phyloP scores from a whole-genome alignment of 2,888 invertebrate genomes.

The Hirtodrosophila alboralis region DNA sequence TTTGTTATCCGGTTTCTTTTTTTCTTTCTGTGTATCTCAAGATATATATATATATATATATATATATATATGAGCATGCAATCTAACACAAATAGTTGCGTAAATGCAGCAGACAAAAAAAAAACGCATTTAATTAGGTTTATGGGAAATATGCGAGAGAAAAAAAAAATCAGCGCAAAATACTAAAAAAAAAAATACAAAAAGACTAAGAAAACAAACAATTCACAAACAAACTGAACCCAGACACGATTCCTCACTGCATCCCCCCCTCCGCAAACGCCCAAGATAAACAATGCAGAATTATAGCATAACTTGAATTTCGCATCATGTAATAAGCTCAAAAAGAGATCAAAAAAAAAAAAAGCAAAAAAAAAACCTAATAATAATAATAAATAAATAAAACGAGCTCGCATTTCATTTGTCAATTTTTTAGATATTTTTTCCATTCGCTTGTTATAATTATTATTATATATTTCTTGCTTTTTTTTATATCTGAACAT shows the following conservation, averaged over 20 bases:
- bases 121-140: conserved; percentile 73
- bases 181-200: conserved; percentile 20
- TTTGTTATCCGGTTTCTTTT: too few relatives aligned
- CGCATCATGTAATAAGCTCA: conserved; percentile 71
- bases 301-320: conserved; percentile 77
- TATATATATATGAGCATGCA: conserved; percentile 43
- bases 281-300: conserved; percentile 65
- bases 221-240: conserved; percentile 12
- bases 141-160: conserved; percentile 75
- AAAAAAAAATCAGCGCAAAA: conserved; percentile 44
- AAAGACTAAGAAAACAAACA: conserved; percentile 9
- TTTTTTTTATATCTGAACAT: too few relatives aligned
- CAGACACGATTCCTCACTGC: conserved; percentile 9
- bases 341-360: conserved; percentile 16
- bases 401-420: conserved; percentile 62
- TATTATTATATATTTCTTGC: conserved; percentile 22
- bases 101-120: conserved; percentile 51
- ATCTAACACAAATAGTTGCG: conserved; percentile 69
- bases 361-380: conserved; percentile 6
- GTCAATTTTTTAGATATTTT: conserved; percentile 72
- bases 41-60: conserved; percentile 5
- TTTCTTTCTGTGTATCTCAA: conserved; percentile 1
- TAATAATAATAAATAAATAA: too few relatives aligned
- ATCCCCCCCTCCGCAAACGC: too few relatives aligned
- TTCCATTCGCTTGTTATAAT: conserved; percentile 8